Evolutionary conservation across 2,888 invertebrate genomes (phyloP), one percentile per base, ranked within the genome.

Genomic region (Lepidochitona cinerea): DNA sequence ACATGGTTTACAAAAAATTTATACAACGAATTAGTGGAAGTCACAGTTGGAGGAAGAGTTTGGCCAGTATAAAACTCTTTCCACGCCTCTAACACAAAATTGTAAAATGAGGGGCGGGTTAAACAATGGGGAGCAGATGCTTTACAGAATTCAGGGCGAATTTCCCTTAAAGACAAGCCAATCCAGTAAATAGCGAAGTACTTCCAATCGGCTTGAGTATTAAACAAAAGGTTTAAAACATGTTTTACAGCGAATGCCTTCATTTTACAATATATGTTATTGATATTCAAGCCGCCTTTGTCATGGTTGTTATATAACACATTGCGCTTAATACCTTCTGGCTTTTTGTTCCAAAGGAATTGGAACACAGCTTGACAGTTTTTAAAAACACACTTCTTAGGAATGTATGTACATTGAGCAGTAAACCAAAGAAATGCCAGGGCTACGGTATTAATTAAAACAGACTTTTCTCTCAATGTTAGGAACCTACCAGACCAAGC

Each of bases 131-230:
- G 66, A 35, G 14, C 29, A n/a, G 18, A 18, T 18, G n/a, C 3
- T n/a, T 23, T 12, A 36, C 37, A 3, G n/a, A 66, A 66, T 36
- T 35, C 66, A 5, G 5, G 66, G n/a, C 37, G 23, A 18, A 66
- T n/a, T 32, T 37, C 35, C 37, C 66, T 66, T 66, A 66, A 33
- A 37, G 36, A 35, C 14, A 66, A 36, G 35, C 66, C 66, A 9
- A 66, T 32, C 66, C 66, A 66, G 37, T 66, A 66, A 35, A 33
- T 66, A 26, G 66, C 66, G 37, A 36, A 66, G 29, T 66, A 66
- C 1, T 36, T 35, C 66, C 66, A 66, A n/a, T 66, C 37, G 18
- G 66, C 66, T 35, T 35, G 18, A 23, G 36, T 7, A 35, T 37
- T 37, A 66, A 36, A 12, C 14, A 66, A 18, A 14, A 66, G 35